Base-by-base conservation (phyloP, 2,113 vertebrate species). In the Eonycteris spelaea region DNA sequence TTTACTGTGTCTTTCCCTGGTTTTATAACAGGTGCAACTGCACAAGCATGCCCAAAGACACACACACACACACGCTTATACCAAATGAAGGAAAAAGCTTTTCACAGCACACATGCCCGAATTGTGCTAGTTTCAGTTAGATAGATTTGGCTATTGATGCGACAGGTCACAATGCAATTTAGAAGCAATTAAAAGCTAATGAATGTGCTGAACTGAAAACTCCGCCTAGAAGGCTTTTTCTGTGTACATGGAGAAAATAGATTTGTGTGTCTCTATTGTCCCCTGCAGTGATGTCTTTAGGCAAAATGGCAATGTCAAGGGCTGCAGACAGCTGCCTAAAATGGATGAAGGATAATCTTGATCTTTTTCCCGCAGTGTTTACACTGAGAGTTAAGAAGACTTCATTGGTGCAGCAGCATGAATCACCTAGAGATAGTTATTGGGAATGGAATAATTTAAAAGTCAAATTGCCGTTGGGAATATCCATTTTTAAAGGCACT, bases 121-220 rank as follows among this genome's bases (percentile, higher is more conserved):
- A 96, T 57, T 89, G 71, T 97, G 95, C 97, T 97, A 88, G 96
- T 97, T 98, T 97, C 97, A 90, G 96, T 98, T 98, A 97, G 97
- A 98, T 95, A 98, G 98, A 99, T 99, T 98, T 95, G 15, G 98
- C 98, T 99, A 98, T 98, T 98, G 98, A 99, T 98, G 98, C 88
- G 87, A 98, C 98, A 98, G 99, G 99, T 99, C 99, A 99, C 98
- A 98, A 98, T 98, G 98, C 98, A 99, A 99, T 99, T 99, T 99
- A 99, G 98, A 99, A 98, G 98, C 99, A 99, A 99, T 99, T 99
- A 99, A 99, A 99, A 99, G 98, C 98, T 99, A 99, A 99, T 99
- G 98, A 99, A 99, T 98, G 98, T 98, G 98, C 97, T 99, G 98
- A 99, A 98, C 98, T 98, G 98, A 99, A 99, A 98, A 98, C 98